Base-by-base conservation (phyloP, 2,888 invertebrate species). In the Epinotia demarniana region DNA sequence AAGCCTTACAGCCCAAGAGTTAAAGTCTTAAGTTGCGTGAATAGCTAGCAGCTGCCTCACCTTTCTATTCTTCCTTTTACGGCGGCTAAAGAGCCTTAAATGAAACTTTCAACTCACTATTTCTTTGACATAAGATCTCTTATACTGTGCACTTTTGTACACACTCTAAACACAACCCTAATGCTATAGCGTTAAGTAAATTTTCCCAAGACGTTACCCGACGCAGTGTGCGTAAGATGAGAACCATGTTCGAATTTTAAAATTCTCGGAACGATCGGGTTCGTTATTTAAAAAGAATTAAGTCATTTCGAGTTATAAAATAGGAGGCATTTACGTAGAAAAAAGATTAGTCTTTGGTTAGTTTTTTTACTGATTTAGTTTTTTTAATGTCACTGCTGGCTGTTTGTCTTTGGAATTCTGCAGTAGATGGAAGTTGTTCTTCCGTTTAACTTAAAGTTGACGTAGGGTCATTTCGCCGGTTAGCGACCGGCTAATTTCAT, bases 1-100 rank as follows among this genome's bases (percentile, higher is more conserved):
- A 23, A 53, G 27, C 70, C 27, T 70, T 39, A 66, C 3, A 0
- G 1, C 0, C 0, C 3, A 1, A 11, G 0, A 0, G 2, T 1
- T 73, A 66, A 66, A 60, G 58, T 64, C 1, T 43, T 12, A 23
- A 33, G 19, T 64, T 49, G 18, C 1, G 33, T 1, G 2, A 33
- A 2, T 11, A 2, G 19, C 6, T 8, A 19, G 33, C 33, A 39
- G 5, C 60, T 12, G 49, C 23, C 57, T 53, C 64, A 53, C 75
- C 75, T 75, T 75, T 75, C 75, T 75, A 75, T 66, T 75, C 49
- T 74, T 74, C 75, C 75, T 75, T 75, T 75, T 75, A 75, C 70
- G 70, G 39, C 60, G 53, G 33, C 18, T 71, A 53, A 70, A 70
- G 64, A 60, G 60, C 64, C 58, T 70, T 75, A 75, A 70, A 75